Percentiles rank a stretch among this genome's conserved stretches.
Evolutionary conservation across 2,113 vertebrate genomes (phyloP).

Genomic region (Microcebus murinus): DNA sequence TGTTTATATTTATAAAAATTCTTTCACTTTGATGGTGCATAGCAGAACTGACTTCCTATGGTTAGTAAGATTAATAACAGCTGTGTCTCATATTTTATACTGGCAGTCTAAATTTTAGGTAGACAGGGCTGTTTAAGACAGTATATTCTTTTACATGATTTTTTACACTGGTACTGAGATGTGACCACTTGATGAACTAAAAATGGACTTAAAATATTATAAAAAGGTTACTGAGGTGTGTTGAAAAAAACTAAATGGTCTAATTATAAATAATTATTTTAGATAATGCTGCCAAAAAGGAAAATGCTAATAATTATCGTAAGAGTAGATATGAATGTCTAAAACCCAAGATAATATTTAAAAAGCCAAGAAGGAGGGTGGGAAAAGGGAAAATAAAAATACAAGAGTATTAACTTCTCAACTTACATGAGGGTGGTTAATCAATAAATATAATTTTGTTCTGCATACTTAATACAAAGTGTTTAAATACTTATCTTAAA

Average conservation of each 20-base stretch:
- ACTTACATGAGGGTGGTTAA: background rate
- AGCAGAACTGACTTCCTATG: slow-evolving; percentile 18
- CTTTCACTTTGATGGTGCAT: background rate
- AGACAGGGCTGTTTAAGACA: background rate
- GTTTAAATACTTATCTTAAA: background rate
- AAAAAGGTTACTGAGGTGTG: background rate
- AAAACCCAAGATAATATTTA: slow-evolving; percentile 19
- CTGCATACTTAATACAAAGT: background rate
- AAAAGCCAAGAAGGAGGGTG: background rate
- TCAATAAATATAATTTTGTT: background rate
- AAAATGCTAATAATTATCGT: background rate
- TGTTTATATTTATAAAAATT: slow-evolving; percentile 29
- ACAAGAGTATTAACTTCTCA: background rate
- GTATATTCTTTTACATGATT: background rate
- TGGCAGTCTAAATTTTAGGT: background rate
- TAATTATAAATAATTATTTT: background rate
- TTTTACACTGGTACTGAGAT: background rate
- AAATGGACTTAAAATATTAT: background rate
- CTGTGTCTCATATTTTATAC: background rate
- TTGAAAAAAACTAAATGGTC: background rate
- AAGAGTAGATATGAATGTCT: background rate
- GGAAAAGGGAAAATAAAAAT: background rate
- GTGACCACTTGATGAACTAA: background rate
- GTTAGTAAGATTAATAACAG: slow-evolving; percentile 64
- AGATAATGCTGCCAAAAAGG: background rate